Conservation (phyloP, 2,797 vertebrate genomes). For the Amphiprion clarkii region DNA sequence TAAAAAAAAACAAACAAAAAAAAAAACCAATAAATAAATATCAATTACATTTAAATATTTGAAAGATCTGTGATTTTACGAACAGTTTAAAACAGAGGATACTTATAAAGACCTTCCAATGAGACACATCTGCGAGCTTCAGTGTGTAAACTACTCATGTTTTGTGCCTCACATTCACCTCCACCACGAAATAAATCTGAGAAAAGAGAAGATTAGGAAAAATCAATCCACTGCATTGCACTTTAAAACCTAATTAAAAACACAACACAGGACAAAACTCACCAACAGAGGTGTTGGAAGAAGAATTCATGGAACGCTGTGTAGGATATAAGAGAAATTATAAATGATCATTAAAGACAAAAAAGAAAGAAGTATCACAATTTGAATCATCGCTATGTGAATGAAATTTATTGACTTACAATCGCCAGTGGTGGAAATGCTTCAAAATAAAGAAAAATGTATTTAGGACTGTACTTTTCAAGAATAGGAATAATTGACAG, state of each 20-base stretch:
- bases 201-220: conserved; percentile 1
- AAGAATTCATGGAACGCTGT: conserved; percentile 15
- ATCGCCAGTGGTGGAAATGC: rapidly evolving
- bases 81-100: background rate
- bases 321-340: background rate
- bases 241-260: background rate
- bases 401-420: conserved; percentile 26
- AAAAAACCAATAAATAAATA: background rate
- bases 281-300: conserved; percentile 38
- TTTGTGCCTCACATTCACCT: background rate
- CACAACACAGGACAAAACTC: conserved; percentile 13
- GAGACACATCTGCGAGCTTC: background rate
- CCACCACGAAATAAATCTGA: background rate
- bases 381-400: background rate
- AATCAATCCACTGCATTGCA: background rate
- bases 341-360: background rate
- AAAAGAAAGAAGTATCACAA: background rate
- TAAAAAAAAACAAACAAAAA: background rate
- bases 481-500: background rate
- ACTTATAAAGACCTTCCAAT: background rate
- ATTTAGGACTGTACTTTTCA: too few species aligned
- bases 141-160: background rate
- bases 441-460: background rate
- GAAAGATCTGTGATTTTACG: background rate
- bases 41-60: background rate